Percentiles rank a stretch among this genome's conserved stretches.
phyloP scores from a whole-genome alignment of 2,888 invertebrate species.

The Syrphus vitripennis region DNA sequence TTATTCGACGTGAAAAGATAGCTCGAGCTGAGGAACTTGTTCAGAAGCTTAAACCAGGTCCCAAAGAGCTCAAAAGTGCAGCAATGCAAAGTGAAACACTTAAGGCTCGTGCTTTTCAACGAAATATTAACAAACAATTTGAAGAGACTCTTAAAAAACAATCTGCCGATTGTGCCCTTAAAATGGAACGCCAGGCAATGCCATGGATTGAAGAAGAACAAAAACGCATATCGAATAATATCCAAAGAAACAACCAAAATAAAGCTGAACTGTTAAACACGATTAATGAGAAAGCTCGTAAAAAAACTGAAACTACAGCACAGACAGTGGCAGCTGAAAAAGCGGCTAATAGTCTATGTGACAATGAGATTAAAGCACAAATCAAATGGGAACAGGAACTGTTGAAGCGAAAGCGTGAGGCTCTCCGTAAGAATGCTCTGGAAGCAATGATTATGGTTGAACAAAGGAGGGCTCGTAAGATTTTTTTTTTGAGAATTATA shows the following conservation, averaged over 20 bases:
- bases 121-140: slow-evolving; percentile 76
- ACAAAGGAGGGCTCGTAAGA: slow-evolving; percentile 75
- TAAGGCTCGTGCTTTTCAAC: slow-evolving; percentile 77
- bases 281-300: slow-evolving; percentile 76
- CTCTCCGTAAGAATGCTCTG: slow-evolving; percentile 75
- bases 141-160: slow-evolving; percentile 75
- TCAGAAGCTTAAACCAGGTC: slow-evolving; percentile 77
- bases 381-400: slow-evolving; percentile 77
- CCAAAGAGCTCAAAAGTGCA: slow-evolving; percentile 78
- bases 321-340: slow-evolving; percentile 73
- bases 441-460: slow-evolving; percentile 77
- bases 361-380: slow-evolving; percentile 78
- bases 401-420: slow-evolving; percentile 74
- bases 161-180: slow-evolving; percentile 76
- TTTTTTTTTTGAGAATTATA: slow-evolving; percentile 21
- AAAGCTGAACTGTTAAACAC: slow-evolving; percentile 76
- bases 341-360: slow-evolving; percentile 73
- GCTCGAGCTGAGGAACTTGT: slow-evolving; percentile 77
- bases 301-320: slow-evolving; percentile 72
- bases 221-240: slow-evolving; percentile 75
- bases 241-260: slow-evolving; percentile 75
- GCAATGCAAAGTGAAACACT: slow-evolving; percentile 78
- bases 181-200: slow-evolving; percentile 77
- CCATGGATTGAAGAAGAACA: slow-evolving; percentile 79
- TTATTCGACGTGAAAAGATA: slow-evolving; percentile 75